These are phyloP conservation scores for Pachliopta kotzebuea DNA, from an alignment of 2,888 invertebrate species.

Conservation along the genomic window DNA sequence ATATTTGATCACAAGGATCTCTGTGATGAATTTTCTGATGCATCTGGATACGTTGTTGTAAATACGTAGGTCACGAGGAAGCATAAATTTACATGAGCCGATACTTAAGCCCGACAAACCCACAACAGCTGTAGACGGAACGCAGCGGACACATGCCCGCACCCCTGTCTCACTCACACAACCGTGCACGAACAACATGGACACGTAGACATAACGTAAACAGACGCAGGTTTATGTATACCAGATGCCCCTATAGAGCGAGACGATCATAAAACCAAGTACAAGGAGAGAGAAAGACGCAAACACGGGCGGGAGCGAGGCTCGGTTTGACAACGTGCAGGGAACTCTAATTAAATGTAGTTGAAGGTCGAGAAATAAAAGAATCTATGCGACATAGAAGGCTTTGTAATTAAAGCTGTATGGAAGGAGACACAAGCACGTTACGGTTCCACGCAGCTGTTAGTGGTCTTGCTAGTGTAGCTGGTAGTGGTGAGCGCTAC, in stretches of 20 bases:
- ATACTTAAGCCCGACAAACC: conserved; percentile 66
- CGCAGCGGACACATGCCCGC: conserved; percentile 65
- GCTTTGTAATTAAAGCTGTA: conserved; percentile 36
- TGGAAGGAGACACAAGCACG: conserved; percentile 31
- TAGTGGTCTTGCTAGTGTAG: conserved; percentile 32
- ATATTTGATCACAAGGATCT: conserved; percentile 34
- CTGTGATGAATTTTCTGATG: conserved; percentile 48
- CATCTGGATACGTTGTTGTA: conserved; percentile 40
- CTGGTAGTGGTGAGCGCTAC: conserved; percentile 34
- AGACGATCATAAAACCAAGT: conserved; percentile 57
- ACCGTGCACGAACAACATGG: conserved; percentile 35
- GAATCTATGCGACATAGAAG: conserved; percentile 45
- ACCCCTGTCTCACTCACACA: conserved; percentile 66
- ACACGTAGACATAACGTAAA: conserved; percentile 67
- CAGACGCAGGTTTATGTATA: conserved; percentile 75
- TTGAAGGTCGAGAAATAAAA: conserved; percentile 72
- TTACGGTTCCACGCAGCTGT: conserved; percentile 41
- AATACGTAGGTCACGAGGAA: conserved; percentile 73
- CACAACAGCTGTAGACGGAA: conserved; percentile 76
- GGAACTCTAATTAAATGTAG: conserved; percentile 73
- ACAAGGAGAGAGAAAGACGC: conserved; percentile 56
- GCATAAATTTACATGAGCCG: conserved; percentile 75
- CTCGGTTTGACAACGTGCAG: conserved; percentile 67
- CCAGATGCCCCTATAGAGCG: conserved; percentile 77
- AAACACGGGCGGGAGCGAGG: conserved; percentile 51